Evolutionary conservation across 2,113 vertebrate genomes (phyloP).

Genomic region (Hystrix cristata): DNA sequence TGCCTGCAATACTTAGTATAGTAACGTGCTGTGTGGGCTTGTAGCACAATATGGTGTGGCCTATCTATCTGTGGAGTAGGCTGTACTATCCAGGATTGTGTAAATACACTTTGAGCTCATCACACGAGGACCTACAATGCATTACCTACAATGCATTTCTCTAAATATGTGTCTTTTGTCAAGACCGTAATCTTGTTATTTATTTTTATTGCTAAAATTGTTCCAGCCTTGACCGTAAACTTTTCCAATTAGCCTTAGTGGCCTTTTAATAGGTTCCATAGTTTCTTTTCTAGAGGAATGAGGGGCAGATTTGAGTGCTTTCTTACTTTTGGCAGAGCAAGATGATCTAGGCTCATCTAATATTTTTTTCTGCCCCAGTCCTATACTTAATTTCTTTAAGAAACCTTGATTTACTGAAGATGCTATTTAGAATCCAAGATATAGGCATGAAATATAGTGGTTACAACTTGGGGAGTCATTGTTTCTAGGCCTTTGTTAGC

Average conservation of each 20-base stretch:
- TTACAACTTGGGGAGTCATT: background rate
- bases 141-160: background rate
- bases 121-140: background rate
- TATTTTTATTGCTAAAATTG: background rate
- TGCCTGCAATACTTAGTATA: background rate
- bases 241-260: background rate
- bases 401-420: background rate
- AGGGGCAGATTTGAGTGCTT: too few relatives aligned
- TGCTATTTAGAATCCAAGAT: background rate
- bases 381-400: background rate
- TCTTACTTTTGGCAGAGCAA: background rate
- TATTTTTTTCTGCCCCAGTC: background rate
- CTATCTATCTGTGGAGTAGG: background rate
- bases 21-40: background rate
- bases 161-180: background rate
- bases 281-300: background rate
- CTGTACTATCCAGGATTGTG: background rate
- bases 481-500: background rate
- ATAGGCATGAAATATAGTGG: background rate
- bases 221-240: background rate
- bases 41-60: background rate
- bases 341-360: background rate
- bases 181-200: background rate
- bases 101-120: background rate
- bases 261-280: background rate